These are phyloP conservation scores for Thaumetopoea pityocampa DNA, from an alignment of 1,140 invertebrate genomes.

Conservation along the genomic window DNA sequence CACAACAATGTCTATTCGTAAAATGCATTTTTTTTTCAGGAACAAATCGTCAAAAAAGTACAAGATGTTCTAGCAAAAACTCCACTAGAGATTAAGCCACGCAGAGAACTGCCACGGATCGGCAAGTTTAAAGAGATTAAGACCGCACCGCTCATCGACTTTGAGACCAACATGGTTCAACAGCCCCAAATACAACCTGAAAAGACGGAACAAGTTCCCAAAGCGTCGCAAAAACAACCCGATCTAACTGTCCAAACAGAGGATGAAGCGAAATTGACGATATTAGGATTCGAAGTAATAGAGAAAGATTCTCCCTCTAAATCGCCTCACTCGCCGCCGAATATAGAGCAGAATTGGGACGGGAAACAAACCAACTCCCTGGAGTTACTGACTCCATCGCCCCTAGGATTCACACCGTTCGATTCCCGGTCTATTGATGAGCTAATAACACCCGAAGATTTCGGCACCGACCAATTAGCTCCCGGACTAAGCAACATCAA, in stretches of 20 bases:
- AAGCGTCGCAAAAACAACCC: conserved; percentile 5
- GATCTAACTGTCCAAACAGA: conserved; percentile 9
- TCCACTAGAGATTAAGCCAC: conserved; percentile 83
- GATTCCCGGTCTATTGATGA: conserved; percentile 77
- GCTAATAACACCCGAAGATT: conserved; percentile 77
- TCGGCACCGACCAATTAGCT: conserved; percentile 63
- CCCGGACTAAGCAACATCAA: conserved; percentile 81
- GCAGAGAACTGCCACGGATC: conserved; percentile 76
- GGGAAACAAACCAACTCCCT: conserved; percentile 53
- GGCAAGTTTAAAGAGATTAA: conserved; percentile 30
- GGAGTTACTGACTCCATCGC: conserved; percentile 76
- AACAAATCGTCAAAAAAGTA: conserved; percentile 82
- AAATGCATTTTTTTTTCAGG: conserved; percentile 68
- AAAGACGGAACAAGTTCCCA: not conserved
- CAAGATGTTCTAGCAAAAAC: conserved; percentile 80
- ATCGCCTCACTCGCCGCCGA: conserved; percentile 46
- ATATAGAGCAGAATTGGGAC: conserved; percentile 41
- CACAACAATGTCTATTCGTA: not conserved
- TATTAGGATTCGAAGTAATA: conserved; percentile 36
- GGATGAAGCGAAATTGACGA: conserved; percentile 31
- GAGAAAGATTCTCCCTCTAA: conserved; percentile 45
- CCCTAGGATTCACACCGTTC: conserved; percentile 69
- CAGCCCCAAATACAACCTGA: conserved; percentile 1
- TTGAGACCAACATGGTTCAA: conserved; percentile 15
- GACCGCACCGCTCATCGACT: conserved; percentile 37